Evolutionary conservation across 2,113 vertebrate species (phyloP).

Genomic region (Charadrius vociferus): DNA sequence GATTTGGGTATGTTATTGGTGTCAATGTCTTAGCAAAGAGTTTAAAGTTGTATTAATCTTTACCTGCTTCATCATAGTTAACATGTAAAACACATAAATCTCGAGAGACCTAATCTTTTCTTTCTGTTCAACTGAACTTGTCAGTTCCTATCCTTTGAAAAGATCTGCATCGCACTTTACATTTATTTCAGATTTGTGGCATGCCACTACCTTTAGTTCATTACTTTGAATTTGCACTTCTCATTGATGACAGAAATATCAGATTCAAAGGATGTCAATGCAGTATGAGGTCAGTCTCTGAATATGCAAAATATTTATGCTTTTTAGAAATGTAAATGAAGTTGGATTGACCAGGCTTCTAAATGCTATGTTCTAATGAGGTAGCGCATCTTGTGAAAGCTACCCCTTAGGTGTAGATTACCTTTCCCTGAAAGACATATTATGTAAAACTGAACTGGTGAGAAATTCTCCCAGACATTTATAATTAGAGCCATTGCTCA

Average conservation of each 20-base stretch:
- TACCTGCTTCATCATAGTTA: not conserved
- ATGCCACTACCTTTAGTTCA: not conserved
- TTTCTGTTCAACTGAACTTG: not conserved
- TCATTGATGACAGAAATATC: not conserved
- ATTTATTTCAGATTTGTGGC: not conserved
- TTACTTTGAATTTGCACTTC: not conserved
- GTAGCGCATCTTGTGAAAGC: not conserved
- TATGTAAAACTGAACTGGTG: not conserved
- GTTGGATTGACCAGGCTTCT: not conserved
- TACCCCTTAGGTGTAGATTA: not conserved
- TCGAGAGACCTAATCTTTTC: fast-evolving
- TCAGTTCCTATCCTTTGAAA: not conserved
- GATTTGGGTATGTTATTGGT: not conserved
- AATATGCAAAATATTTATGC: not conserved
- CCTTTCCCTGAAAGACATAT: not conserved
- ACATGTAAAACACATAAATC: not conserved
- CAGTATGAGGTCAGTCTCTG: not conserved
- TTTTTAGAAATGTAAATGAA: not conserved
- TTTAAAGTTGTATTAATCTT: not conserved
- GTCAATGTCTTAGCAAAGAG: not conserved
- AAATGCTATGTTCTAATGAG: not conserved
- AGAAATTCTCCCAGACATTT: not conserved
- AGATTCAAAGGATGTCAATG: not conserved
- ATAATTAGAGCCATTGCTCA: not conserved
- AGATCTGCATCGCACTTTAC: not conserved